phyloP scores from a whole-genome alignment of 1,140 invertebrate genomes.

The Hestina assimilis region DNA sequence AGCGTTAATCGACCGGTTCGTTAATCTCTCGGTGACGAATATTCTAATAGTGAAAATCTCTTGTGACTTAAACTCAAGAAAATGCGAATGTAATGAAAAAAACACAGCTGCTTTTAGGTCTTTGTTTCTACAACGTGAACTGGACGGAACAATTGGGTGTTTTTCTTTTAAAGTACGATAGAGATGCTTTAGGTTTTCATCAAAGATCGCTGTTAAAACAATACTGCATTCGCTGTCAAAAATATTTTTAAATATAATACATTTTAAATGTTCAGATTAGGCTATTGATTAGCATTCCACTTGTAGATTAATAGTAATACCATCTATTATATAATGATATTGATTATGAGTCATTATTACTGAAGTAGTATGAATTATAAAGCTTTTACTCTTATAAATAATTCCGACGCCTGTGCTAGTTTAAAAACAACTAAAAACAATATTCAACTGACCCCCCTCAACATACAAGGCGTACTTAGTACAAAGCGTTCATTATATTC shows the following conservation, averaged over 20 bases:
- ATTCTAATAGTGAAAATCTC: not conserved
- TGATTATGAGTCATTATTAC: too few species aligned
- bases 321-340: too few species aligned
- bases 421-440: too few species aligned
- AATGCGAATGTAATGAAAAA: conserved; percentile 48
- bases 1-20: too few species aligned
- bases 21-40: too few species aligned
- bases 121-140: conserved; percentile 39
- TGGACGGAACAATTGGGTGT: conserved; percentile 42
- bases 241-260: conserved; percentile 3
- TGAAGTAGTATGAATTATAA: too few species aligned
- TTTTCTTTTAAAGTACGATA: conserved; percentile 34
- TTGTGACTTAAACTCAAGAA: conserved; percentile 10
- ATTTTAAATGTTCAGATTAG: not conserved
- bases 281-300: not conserved
- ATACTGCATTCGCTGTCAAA: not conserved
- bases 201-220: conserved; percentile 21
- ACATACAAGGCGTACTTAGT: too few species aligned
- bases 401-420: too few species aligned
- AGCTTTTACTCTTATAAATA: too few species aligned
- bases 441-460: too few species aligned
- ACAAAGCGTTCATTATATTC: not conserved
- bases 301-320: too few species aligned
- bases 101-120: conserved; percentile 40
- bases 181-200: conserved; percentile 26